A percentile compares a stretch with the other conserved stretches of the same genome.
These are phyloP conservation scores for Heliconius hermathena DNA, from an alignment of 1,140 invertebrate genomes.

Conservation along the genomic window DNA sequence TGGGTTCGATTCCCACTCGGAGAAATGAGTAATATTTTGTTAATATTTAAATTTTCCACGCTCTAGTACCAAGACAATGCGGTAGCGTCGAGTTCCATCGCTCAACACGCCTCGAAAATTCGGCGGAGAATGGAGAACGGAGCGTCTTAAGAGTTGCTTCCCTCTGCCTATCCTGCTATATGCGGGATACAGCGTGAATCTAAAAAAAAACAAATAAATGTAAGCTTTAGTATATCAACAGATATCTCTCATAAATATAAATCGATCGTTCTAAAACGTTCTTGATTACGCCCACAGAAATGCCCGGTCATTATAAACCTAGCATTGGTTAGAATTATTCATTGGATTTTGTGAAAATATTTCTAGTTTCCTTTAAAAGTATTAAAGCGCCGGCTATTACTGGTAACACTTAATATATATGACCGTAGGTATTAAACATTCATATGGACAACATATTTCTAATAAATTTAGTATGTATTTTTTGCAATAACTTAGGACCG, in stretches of 20 bases:
- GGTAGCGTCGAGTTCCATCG: too few relatives aligned
- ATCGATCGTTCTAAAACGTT: neutral
- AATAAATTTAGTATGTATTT: neutral
- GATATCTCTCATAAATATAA: neutral
- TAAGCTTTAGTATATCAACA: neutral
- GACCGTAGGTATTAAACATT: neutral
- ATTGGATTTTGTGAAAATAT: neutral
- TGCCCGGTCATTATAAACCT: neutral
- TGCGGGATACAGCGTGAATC: too few relatives aligned
- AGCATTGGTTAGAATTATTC: neutral
- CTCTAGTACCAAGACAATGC: too few relatives aligned
- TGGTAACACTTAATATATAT: neutral
- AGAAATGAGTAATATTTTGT: too few relatives aligned
- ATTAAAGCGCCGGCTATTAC: constrained; percentile 4
- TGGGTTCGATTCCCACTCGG: too few relatives aligned
- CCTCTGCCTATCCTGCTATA: too few relatives aligned
- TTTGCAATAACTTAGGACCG: neutral
- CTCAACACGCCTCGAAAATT: too few relatives aligned
- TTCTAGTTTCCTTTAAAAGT: neutral
- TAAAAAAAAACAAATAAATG: neutral
- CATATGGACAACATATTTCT: neutral
- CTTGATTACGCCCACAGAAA: neutral
- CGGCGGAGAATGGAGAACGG: too few relatives aligned
- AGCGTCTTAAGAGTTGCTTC: too few relatives aligned
- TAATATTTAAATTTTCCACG: too few relatives aligned